Conservation (phyloP, 2,888 invertebrate genomes). For the Himalopsyche anomala region DNA sequence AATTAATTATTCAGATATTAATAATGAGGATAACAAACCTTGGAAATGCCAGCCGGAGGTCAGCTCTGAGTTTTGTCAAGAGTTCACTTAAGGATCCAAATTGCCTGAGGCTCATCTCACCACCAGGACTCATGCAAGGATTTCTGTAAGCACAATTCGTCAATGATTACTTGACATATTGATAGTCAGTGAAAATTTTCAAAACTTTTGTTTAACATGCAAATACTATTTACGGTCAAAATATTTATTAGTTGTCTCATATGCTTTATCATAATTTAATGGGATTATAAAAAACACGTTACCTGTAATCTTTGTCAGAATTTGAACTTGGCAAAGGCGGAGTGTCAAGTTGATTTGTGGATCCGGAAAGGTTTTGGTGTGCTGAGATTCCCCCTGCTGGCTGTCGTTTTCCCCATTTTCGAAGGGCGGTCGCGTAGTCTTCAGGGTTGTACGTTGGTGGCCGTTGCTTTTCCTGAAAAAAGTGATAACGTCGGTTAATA, state of each 20-base stretch:
- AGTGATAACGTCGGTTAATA: constrained; percentile 29
- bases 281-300: constrained; percentile 3
- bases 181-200: background rate
- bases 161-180: too few species aligned
- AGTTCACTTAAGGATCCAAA: constrained; percentile 92
- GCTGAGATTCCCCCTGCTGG: constrained; percentile 65
- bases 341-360: constrained; percentile 66
- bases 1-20: too few species aligned
- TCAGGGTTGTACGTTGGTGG: constrained; percentile 94
- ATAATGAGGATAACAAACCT: constrained; percentile 78
- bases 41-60: constrained; percentile 90
- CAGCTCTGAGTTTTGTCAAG: constrained; percentile 89
- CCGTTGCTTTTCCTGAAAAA: constrained; percentile 85
- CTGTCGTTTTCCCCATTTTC: constrained; percentile 86
- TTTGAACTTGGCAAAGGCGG: constrained; percentile 68
- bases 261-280: background rate
- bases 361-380: constrained; percentile 67
- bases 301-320: constrained; percentile 75
- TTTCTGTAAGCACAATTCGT: constrained; percentile 73
- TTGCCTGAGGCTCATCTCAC: constrained; percentile 91
- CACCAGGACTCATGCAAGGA: constrained; percentile 81
- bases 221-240: background rate
- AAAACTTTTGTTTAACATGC: too few species aligned
- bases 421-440: constrained; percentile 88
- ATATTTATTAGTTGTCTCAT: too few species aligned